Percentiles rank a stretch among this genome's conserved stretches.
Evolutionary conservation across 2,888 invertebrate genomes (phyloP).

Genomic region (Seira musarum): DNA sequence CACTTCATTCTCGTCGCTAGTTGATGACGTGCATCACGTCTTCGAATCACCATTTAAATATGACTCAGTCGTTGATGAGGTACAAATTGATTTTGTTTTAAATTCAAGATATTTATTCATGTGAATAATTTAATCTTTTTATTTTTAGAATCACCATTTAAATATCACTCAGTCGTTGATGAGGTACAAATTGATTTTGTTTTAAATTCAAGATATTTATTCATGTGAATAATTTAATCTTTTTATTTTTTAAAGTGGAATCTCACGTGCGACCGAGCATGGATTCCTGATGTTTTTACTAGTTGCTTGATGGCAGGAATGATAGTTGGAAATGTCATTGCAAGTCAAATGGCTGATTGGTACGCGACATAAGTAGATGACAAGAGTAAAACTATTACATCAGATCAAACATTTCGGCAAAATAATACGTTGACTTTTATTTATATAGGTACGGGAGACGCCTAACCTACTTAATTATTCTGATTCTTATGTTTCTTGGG

Average conservation of each 20-base stretch:
- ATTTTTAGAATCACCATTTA: constrained; percentile 1
- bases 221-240: neutral
- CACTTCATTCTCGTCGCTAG: neutral
- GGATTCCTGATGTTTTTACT: constrained; percentile 65
- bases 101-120: neutral
- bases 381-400: neutral
- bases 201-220: neutral
- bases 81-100: no score
- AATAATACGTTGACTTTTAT: neutral
- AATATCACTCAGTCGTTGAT: constrained; percentile 45
- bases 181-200: no score
- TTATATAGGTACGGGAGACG: constrained; percentile 60
- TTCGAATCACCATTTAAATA: constrained; percentile 25
- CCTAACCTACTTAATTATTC: constrained; percentile 27
- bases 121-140: neutral
- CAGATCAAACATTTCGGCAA: neutral
- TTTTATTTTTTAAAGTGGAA: constrained; percentile 47
- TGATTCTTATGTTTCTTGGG: constrained; percentile 22
- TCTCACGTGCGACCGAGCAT: constrained; percentile 57
- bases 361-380: no score
- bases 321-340: constrained; percentile 58
- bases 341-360: constrained; percentile 63
- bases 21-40: neutral
- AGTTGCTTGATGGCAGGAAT: constrained; percentile 64
- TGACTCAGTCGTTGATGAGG: constrained; percentile 52